Evolutionary conservation across 1,140 invertebrate genomes (phyloP).

Genomic region (Pteromalus puparum): DNA sequence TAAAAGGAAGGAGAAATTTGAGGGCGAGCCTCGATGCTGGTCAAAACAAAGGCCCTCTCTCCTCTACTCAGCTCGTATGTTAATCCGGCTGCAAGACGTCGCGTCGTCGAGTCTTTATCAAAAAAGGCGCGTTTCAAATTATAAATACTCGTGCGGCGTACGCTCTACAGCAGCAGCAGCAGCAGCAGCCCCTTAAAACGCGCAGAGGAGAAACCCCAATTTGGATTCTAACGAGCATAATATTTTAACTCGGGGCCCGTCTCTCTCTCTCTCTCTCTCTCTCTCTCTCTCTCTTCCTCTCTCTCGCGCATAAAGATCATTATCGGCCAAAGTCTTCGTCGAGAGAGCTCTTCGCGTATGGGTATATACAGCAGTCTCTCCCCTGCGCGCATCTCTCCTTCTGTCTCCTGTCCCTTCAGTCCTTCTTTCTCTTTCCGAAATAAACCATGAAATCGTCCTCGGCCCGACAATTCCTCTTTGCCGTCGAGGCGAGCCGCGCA

Average conservation of each 20-base stretch:
- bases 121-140: conserved; percentile 64
- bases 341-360: conserved; percentile 36
- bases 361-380: conserved; percentile 38
- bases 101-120: conserved; percentile 61
- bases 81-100: conserved; percentile 54
- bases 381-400: conserved; percentile 35
- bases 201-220: conserved; percentile 61
- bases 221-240: conserved; percentile 70
- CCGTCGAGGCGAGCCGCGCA: not conserved
- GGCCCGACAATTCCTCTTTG: not conserved
- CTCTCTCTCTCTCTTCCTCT: not conserved
- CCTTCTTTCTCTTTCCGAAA: conserved; percentile 37
- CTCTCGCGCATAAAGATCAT: conserved; percentile 69
- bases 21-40: conserved; percentile 46
- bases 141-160: conserved; percentile 61
- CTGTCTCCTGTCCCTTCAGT: conserved; percentile 45
- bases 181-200: conserved; percentile 53
- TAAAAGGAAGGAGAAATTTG: not conserved
- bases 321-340: conserved; percentile 58
- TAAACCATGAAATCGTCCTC: conserved; percentile 46
- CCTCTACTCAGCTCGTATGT: conserved; percentile 57
- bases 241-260: conserved; percentile 66
- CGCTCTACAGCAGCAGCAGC: conserved; percentile 10
- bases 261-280: conserved; percentile 32
- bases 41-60: conserved; percentile 64